Evolutionary conservation across 1,140 invertebrate genomes (phyloP), one percentile per base, ranked within the genome.

Genomic region (Heliconius eleuchia): DNA sequence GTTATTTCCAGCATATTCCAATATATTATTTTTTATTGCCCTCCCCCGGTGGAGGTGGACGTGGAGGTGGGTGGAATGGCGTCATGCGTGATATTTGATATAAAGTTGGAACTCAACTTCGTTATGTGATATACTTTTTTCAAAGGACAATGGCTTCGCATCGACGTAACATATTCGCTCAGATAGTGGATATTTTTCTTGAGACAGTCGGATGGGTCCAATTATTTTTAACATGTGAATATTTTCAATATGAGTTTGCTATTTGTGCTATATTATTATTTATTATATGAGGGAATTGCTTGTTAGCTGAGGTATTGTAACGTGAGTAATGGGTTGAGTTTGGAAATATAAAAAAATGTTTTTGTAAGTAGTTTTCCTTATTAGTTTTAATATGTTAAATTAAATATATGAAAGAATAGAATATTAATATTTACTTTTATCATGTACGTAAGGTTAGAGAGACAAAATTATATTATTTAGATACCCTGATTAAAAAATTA

Each of bases 21-120:
- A 95, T 95, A 95, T 95, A 95, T 95, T 95, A 95, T 95, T 94
- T 95, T 95, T 95, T 95, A 95, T 95, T 93, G 92, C 92, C 92
- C 86, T 82, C 89, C 87, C 85, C 78, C 70, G 88, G 87, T 76
- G 80, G 1, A 16, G 42, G 13, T 46, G 11, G 42, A 46, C 70
- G 60, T 55, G 82, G 88, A 77, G 87, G 87, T 76, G 80, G 87
- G 86, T 85, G 86, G 84, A 82, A 88, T 87, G 81, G 91, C 88
- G 92, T 93, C 92, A 93, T 93, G 92, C 90, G 92, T 94, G 91
- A 92, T 94, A 94, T 93, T 93, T 94, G 93, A 94, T 94, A 94
- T 94, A 93, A 94, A 94, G 91, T 94, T 88, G 90, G 91, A 91
- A 93, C 91, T 93, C 89, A 88, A 93, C 88, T 94, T 93, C 93